phyloP scores from a whole-genome alignment of 2,888 invertebrate species.

The Chloromyia formosa region DNA sequence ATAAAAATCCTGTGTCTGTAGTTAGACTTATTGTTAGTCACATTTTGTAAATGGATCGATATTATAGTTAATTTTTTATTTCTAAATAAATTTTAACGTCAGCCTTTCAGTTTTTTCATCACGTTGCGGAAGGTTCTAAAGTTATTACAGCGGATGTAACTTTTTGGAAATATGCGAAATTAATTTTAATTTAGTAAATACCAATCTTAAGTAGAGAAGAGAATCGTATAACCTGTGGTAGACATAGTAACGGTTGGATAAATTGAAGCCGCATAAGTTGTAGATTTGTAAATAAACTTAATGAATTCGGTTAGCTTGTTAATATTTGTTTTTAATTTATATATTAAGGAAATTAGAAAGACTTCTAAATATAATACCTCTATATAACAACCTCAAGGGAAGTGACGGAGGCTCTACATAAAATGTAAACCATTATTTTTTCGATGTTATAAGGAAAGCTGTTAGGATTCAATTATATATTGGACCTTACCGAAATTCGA shows the following conservation, averaged over 20 bases:
- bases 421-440: slow-evolving; percentile 22
- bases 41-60: slow-evolving; percentile 45
- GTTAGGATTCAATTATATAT: background rate
- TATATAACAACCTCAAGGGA: slow-evolving; percentile 24
- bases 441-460: slow-evolving; percentile 1
- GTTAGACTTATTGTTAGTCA: slow-evolving; percentile 39
- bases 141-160: background rate
- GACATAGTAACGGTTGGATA: background rate
- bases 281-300: slow-evolving; percentile 10
- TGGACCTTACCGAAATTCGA: slow-evolving; percentile 21
- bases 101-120: background rate
- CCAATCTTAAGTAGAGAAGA: too few species aligned
- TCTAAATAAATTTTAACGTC: slow-evolving; percentile 16
- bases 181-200: background rate
- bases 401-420: slow-evolving; percentile 26
- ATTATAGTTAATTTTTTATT: background rate
- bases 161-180: background rate
- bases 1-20: slow-evolving; percentile 18
- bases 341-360: slow-evolving; percentile 19
- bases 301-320: slow-evolving; percentile 5
- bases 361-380: slow-evolving; percentile 12
- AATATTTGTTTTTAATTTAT: slow-evolving; percentile 28
- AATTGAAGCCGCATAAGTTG: slow-evolving; percentile 4
- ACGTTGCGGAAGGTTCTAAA: background rate
- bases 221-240: too few species aligned